Conservation (phyloP, 2,797 vertebrate genomes). For the Hydrolagus colliei region DNA sequence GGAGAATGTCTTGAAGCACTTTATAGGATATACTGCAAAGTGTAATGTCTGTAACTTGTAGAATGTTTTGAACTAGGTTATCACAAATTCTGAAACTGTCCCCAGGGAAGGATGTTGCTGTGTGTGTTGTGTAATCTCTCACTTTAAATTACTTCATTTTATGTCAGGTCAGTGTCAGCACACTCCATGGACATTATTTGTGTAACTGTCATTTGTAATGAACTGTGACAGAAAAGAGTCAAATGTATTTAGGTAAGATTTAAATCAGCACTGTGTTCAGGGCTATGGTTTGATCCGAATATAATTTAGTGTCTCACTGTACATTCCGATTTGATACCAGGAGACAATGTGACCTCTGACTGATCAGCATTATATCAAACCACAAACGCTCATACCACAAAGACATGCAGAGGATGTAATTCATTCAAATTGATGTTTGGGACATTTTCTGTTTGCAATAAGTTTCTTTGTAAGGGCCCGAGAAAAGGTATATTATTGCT, state of each 20-base stretch:
- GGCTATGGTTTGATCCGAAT: constrained; percentile 23
- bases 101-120: background rate
- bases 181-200: background rate
- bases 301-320: constrained; percentile 12
- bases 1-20: no score
- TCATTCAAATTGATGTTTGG: background rate
- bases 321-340: constrained; percentile 20
- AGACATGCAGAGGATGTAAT: constrained; percentile 17
- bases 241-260: constrained; percentile 31
- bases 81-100: no score
- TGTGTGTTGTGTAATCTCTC: background rate
- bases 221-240: constrained; percentile 25
- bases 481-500: no score
- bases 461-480: no score
- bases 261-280: constrained; percentile 20
- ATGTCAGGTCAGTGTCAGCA: background rate
- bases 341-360: constrained; percentile 16
- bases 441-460: no score
- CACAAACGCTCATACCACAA: background rate
- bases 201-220: constrained; percentile 22
- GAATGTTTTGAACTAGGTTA: background rate
- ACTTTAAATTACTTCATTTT: background rate
- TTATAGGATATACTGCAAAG: no score
- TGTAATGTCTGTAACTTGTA: no score
- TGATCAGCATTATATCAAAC: constrained; percentile 18